Conservation (phyloP, 2,888 invertebrate genomes). For the Drosophila kambysellisi region DNA sequence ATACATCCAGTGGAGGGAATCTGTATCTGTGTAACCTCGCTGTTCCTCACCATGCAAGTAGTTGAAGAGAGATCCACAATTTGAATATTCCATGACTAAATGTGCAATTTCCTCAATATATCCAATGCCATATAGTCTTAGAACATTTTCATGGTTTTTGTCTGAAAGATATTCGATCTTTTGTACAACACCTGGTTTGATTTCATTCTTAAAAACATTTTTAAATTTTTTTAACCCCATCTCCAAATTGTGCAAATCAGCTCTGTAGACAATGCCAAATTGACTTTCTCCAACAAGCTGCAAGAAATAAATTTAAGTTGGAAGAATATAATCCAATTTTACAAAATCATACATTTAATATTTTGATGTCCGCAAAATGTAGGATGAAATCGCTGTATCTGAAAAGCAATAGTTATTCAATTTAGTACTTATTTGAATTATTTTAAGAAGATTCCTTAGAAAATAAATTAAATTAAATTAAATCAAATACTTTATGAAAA, state of each 20-base stretch:
- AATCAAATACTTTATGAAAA: too few relatives aligned
- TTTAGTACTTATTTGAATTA: too few relatives aligned
- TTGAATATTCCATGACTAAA: conserved; percentile 8
- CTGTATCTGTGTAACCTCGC: neutral
- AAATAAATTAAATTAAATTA: too few relatives aligned
- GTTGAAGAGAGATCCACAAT: conserved; percentile 9
- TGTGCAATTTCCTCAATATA: neutral
- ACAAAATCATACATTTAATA: neutral
- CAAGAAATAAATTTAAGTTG: neutral
- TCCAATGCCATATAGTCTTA: neutral
- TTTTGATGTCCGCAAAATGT: neutral
- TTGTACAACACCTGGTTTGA: neutral
- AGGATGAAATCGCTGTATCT: neutral
- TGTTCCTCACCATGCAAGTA: conserved; percentile 10
- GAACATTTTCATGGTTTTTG: neutral
- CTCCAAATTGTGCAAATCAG: neutral
- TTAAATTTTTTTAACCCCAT: neutral
- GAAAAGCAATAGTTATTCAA: neutral
- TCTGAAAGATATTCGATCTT: neutral
- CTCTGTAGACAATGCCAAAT: conserved; percentile 1
- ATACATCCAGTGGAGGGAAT: conserved; percentile 9
- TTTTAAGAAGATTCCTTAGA: too few relatives aligned
- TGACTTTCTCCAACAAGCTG: neutral
- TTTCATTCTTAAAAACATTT: neutral
- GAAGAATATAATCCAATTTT: neutral